Evolutionary conservation across 2,113 vertebrate genomes (phyloP), one percentile per base, ranked within the genome.

Genomic region (Synodontis membranacea): DNA sequence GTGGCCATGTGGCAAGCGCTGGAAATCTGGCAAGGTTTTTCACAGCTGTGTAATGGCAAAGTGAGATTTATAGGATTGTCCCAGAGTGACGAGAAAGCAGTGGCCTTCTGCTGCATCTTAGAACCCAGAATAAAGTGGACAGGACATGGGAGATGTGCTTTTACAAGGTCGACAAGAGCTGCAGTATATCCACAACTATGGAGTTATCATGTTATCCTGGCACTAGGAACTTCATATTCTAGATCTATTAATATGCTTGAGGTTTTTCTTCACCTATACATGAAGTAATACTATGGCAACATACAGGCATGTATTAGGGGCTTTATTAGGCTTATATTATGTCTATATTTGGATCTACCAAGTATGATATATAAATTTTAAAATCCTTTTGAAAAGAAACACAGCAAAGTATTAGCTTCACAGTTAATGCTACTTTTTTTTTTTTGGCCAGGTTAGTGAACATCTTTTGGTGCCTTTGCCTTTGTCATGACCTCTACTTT

Each of bases 41-140:
- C 21, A 8, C 58, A 66, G 74, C n/a, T 85, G 58, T 54, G 34
- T 52, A 84, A 89, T 46, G 54, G 39, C 80, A 62, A 84, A 54
- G 83, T 82, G 88, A 89, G 83, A 89, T 85, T 87, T 62, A 87
- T 78, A 60, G 48, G 44, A 58, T 81, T 75, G 58, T 88, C 68
- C 34, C 84, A 34, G 54, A 48, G n/a, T 46, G 62, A 46, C 25
- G 76, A 86, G 76, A 85, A 86, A 66, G 54, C 44, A 12, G 60
- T 42, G 8, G 9, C 64, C 44, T 84, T 46, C 48, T 74, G n/a
- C 46, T 80, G 28, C 1, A 7, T 80, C 76, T 79, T n/a, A 52
- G 5, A 46, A 50, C 34, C 60, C 46, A 80, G 25, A 34, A n/a
- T 42, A 54, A 84, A n/a, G 34, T 28, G 3, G 50, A 56, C 7